Evolutionary conservation across 2,113 vertebrate species (phyloP), one percentile per base, ranked within the genome.

Genomic region (Corvus hawaiiensis): DNA sequence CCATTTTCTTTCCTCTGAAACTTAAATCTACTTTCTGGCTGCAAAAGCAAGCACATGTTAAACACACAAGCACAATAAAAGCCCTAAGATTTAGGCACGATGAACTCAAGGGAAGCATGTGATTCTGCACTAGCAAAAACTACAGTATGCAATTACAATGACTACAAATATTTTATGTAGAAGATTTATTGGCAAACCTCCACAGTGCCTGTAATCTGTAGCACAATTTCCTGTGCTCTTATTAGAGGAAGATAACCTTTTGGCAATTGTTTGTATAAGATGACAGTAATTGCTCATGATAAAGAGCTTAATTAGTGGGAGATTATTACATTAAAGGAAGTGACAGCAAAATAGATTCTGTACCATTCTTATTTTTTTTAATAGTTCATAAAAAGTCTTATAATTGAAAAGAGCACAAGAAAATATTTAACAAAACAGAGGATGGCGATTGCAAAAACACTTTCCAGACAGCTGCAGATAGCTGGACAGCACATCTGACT

Each of bases 181-280:
- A 89, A 92, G 88, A 90, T 89, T 94, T 92, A 95, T 3, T 93
- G 90, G 66, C 72, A 96, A 95, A 79, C 20, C n/a, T 96, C 88
- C 91, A 89, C 27, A 69, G 46, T 69, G 86, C 20, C 69, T 92
- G 49, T 90, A 96, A 96, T 93, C 92, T 80, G 54, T 94, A 90
- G 69, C 86, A 92, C 58, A 92, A 92, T 92, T 95, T 96, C 86
- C 92, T 95, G 83, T 84, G 68, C 76, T 92, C 89, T 90, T 88
- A 93, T 46, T 89, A 93, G 91, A 92, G 51, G 54, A 86, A 89
- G 92, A 96, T 92, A 97, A 94, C 88, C 88, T 95, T 92, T 96
- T 78, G 76, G 76, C 90, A 90, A 89, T 73, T 82, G 79, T 87
- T 97, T 93, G 81, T 77, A 43, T 61, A 90, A 76, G 61, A 90